Percentiles rank a stretch among this genome's conserved stretches.
phyloP scores from a whole-genome alignment of 2,888 invertebrate species.

The Ypsolopha sequella region DNA sequence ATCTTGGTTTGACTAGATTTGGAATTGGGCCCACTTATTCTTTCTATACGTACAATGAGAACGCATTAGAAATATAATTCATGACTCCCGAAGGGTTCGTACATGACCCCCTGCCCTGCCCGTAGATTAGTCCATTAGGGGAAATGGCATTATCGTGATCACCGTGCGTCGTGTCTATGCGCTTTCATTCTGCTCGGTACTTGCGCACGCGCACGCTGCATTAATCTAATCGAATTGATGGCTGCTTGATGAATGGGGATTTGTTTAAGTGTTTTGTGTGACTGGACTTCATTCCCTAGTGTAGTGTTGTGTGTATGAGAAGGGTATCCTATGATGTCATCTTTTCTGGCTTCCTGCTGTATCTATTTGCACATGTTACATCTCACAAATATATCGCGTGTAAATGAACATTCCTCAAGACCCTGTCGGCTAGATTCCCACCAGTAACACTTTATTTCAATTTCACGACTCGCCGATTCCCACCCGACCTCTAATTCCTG shows the following conservation, averaged over 20 bases:
- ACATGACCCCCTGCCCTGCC: slow-evolving; percentile 20
- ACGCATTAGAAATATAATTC: slow-evolving; percentile 9
- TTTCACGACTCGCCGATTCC: not conserved
- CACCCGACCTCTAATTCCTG: not conserved
- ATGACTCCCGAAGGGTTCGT: slow-evolving; percentile 19
- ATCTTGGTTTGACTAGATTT: too few relatives aligned
- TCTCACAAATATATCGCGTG: too few relatives aligned
- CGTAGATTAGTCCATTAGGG: slow-evolving; percentile 24
- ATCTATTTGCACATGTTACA: too few relatives aligned
- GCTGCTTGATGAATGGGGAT: slow-evolving; percentile 37
- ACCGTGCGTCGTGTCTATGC: slow-evolving; percentile 7
- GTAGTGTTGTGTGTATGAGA: too few relatives aligned
- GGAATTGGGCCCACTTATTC: not conserved
- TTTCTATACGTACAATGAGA: not conserved
- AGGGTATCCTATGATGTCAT: too few relatives aligned
- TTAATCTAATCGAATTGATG: slow-evolving; percentile 4
- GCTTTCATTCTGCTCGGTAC: slow-evolving; percentile 15
- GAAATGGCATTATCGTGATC: slow-evolving; percentile 31
- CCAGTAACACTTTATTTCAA: slow-evolving; percentile 21
- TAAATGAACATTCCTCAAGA: too few relatives aligned
- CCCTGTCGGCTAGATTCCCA: too few relatives aligned
- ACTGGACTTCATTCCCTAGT: too few relatives aligned
- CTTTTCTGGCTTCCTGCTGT: too few relatives aligned
- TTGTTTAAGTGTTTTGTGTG: slow-evolving; percentile 17
- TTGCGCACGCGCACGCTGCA: slow-evolving; percentile 25